These are phyloP conservation scores for Agapornis canus DNA, from an alignment of 2,797 vertebrate species.

Conservation along the genomic window DNA sequence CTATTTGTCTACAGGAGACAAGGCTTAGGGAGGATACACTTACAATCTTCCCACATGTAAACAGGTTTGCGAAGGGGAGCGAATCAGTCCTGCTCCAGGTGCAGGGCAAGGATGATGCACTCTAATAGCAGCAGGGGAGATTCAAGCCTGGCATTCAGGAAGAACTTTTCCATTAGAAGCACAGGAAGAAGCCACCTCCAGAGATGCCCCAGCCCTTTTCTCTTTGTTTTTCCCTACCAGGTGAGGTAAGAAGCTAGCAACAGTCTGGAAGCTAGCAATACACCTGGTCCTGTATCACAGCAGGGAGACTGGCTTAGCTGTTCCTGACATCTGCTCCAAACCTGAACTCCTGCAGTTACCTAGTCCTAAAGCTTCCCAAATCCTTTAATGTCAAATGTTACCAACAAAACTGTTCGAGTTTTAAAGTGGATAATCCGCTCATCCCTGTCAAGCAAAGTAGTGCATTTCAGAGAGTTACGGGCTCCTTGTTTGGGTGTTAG, in stretches of 20 bases:
- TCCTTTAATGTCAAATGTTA: neutral
- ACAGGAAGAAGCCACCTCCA: neutral
- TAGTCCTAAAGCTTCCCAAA: neutral
- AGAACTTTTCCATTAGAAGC: neutral
- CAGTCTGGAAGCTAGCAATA: neutral
- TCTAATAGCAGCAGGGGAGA: neutral
- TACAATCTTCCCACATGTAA: neutral
- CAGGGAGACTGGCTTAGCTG: rapidly evolving
- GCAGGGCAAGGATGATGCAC: neutral
- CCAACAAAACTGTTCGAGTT: neutral
- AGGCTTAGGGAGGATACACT: neutral
- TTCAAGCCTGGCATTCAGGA: neutral
- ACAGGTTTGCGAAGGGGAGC: neutral
- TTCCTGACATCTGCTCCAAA: neutral
- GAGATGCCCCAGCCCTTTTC: neutral
- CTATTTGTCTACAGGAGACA: neutral
- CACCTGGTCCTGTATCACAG: neutral
- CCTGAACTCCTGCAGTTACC: neutral
- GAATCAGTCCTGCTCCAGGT: neutral
- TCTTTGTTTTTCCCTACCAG: neutral
- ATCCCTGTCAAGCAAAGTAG: neutral
- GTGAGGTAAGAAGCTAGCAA: neutral
- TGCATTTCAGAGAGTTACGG: neutral
- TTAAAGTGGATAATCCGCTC: neutral
- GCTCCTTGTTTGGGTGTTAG: neutral